Base-by-base conservation (phyloP, 53 echinoderm and acorn worm genomes). In the Echinometra lucunter region DNA sequence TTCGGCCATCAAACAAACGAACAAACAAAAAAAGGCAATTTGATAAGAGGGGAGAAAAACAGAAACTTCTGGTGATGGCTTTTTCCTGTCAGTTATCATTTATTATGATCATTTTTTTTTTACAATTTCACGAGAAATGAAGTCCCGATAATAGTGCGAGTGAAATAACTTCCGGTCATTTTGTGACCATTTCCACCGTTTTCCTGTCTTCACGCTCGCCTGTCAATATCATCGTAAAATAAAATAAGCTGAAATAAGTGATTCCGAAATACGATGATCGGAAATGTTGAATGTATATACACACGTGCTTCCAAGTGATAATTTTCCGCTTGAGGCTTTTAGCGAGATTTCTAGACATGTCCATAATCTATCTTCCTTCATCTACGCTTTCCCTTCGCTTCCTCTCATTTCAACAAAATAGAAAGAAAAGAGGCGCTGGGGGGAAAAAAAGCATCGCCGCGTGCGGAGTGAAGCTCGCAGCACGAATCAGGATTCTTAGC, bases 401-500 rank as follows among this genome's bases (percentile, higher is more conserved):
- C 88, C 27, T 21, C 34, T 37, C 37, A 18, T 34, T 57, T 60
- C 3, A 19, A 35, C 17, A 47, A 55, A 89, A 89, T 47, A 8
- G 32, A 55, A 47, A 89, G 89, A 35, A 89, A 25, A 69, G 69
- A 69, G 10, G 28, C 4, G 78, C n/a, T n/a, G 23, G 13, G 74
- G 40, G 10, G 32, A 78, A 42, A 40, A 78, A 78, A 78, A 15
- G 1, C 6, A 35, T 58, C 63, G 66, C 63, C 57, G 3, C 30
- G 53, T 55, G 53, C 28, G 5, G 57, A n/a, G 45, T 57, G 66
- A 58, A 60, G 7, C 80, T 93, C 81, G 81, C 93, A 57, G 93
- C 93, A 70, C 55, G 55, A 78, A 38, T 80, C 93, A 38, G 21
- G 19, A 57, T 80, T 93, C 93, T 78, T 93, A 93, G 93, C 93